Conservation (phyloP, 2,113 vertebrate species). For the Sylvicapra grimmia region DNA sequence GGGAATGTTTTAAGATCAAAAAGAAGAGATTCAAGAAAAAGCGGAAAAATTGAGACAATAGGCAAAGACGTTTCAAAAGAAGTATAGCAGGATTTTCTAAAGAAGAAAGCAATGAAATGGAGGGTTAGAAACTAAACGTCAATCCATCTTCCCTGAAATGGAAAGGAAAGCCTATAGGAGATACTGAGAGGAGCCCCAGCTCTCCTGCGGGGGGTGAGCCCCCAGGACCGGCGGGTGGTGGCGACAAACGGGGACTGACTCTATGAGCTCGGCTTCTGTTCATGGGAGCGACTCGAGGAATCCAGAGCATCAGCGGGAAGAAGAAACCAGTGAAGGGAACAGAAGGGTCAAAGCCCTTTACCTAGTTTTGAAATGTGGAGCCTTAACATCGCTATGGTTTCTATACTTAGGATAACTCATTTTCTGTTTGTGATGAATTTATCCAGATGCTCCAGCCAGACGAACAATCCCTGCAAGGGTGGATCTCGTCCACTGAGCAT, state of each 20-base stretch:
- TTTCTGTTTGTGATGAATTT: neutral
- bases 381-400: neutral
- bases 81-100: neutral
- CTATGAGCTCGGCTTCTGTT: rapidly evolving
- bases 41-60: neutral
- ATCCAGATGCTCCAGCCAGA: neutral
- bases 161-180: neutral
- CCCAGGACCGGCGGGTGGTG: too few relatives aligned
- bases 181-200: rapidly evolving
- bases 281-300: neutral
- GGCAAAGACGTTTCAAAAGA: neutral
- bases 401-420: neutral
- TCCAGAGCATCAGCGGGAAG: neutral
- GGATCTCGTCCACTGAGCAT: neutral
- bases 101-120: neutral
- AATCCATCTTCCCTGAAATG: neutral
- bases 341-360: neutral
- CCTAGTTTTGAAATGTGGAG: neutral
- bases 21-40: neutral
- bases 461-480: neutral
- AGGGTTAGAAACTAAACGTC: neutral
- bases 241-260: rapidly evolving
- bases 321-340: neutral
- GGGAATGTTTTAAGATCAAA: neutral
- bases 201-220: rapidly evolving